A percentile compares a stretch with the other conserved stretches of the same genome.
Conservation (phyloP, 1,140 invertebrate species). For the Wasmannia auropunctata region DNA sequence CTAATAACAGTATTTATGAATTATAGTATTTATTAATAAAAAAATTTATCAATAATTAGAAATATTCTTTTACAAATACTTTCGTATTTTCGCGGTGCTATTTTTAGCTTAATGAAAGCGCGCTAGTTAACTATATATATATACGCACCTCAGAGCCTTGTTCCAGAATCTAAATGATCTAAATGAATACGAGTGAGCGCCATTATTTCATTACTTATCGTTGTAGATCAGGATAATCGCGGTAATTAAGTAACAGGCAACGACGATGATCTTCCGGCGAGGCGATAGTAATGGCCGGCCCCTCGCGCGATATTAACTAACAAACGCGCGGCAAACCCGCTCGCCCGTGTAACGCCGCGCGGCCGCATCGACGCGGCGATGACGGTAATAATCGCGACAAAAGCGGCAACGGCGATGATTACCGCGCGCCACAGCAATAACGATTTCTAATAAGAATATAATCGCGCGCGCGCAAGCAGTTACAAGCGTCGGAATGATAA, state of each 20-base stretch:
- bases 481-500: conserved; percentile 65
- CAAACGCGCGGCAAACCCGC: conserved; percentile 15
- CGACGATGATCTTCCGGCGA: not conserved
- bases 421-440: conserved; percentile 42
- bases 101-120: not conserved
- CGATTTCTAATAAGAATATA: conserved; percentile 65
- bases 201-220: conserved; percentile 36
- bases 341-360: not conserved
- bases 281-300: not conserved
- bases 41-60: not conserved
- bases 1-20: not conserved
- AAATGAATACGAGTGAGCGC: conserved; percentile 9
- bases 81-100: not conserved
- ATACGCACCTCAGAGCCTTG: not conserved
- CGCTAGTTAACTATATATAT: not conserved
- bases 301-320: conserved; percentile 41
- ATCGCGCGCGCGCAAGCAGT: conserved; percentile 49
- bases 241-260: conserved; percentile 34
- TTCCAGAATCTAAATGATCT: conserved; percentile 27
- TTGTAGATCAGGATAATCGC: conserved; percentile 32
- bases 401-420: conserved; percentile 51
- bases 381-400: conserved; percentile 50
- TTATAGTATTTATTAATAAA: not conserved
- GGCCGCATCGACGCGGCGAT: conserved; percentile 2
- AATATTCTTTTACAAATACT: not conserved